A percentile compares a stretch with the other conserved stretches of the same genome.
Conservation (phyloP, 1,140 invertebrate genomes). For the Caenorhabditis tropicalis region DNA sequence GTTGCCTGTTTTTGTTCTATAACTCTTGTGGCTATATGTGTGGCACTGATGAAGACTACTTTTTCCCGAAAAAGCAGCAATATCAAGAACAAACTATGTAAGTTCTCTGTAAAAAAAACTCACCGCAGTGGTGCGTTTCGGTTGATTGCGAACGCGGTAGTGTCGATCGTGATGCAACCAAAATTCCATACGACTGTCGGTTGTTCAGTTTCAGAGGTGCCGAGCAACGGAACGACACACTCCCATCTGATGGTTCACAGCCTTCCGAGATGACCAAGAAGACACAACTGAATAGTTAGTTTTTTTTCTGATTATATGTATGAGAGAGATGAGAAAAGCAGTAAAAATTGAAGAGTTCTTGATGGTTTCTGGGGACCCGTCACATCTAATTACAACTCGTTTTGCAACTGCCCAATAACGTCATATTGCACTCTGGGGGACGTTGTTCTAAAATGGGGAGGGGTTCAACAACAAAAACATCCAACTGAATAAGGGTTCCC, state of each 20-base stretch:
- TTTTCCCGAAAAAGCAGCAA: neutral
- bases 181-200: slow-evolving; percentile 53
- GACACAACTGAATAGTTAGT: neutral
- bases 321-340: neutral
- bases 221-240: neutral
- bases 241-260: neutral
- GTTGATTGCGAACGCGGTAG: slow-evolving; percentile 46
- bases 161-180: slow-evolving; percentile 53
- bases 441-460: neutral
- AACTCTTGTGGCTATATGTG: slow-evolving; percentile 47
- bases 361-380: slow-evolving; percentile 17
- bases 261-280: neutral
- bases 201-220: slow-evolving; percentile 48
- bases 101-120: neutral
- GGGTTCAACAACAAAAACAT: neutral
- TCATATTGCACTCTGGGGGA: slow-evolving; percentile 17
- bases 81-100: neutral
- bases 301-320: neutral
- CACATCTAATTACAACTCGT: slow-evolving; percentile 39
- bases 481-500: neutral
- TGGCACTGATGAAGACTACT: neutral
- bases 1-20: slow-evolving; percentile 53
- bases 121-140: slow-evolving; percentile 52
- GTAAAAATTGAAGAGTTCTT: slow-evolving; percentile 3
- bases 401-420: slow-evolving; percentile 29